Percentiles rank a stretch among this genome's conserved stretches.
These are phyloP conservation scores for Pontoporia blainvillei DNA, from an alignment of 2,113 vertebrate species.

Conservation along the genomic window DNA sequence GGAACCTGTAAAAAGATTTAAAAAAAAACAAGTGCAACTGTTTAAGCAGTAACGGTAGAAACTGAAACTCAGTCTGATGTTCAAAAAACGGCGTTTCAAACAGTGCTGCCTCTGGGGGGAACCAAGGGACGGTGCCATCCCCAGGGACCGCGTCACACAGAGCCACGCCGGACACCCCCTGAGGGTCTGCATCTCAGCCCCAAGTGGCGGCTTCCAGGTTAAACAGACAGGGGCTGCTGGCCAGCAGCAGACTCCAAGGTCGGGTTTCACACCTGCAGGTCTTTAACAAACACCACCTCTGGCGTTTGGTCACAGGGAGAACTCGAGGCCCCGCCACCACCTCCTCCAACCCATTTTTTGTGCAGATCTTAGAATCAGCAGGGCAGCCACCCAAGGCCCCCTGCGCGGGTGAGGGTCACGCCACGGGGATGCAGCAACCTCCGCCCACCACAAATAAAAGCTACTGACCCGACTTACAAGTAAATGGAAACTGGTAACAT, in stretches of 20 bases:
- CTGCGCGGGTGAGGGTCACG: neutral
- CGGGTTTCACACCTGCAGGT: neutral
- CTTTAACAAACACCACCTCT: neutral
- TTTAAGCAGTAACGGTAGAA: neutral
- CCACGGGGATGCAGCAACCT: rapidly evolving
- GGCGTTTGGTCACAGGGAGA: neutral
- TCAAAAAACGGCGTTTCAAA: rapidly evolving
- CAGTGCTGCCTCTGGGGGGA: neutral
- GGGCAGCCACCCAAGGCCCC: neutral
- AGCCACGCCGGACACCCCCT: neutral
- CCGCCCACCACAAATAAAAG: no score
- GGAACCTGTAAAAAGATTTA: slow-evolving; percentile 81
- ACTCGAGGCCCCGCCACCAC: neutral
- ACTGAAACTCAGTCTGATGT: rapidly evolving
- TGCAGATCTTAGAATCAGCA: neutral
- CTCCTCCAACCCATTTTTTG: rapidly evolving
- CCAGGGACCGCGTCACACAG: rapidly evolving
- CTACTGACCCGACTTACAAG: rapidly evolving
- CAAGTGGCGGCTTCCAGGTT: neutral
- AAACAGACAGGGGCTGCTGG: neutral
- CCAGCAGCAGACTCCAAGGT: neutral
- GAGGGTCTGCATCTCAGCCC: neutral
- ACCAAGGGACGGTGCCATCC: rapidly evolving
- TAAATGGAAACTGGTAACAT: rapidly evolving
- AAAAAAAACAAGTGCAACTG: neutral